phyloP scores from a whole-genome alignment of 2,113 vertebrate species.

The Sylvilagus bachmani region DNA sequence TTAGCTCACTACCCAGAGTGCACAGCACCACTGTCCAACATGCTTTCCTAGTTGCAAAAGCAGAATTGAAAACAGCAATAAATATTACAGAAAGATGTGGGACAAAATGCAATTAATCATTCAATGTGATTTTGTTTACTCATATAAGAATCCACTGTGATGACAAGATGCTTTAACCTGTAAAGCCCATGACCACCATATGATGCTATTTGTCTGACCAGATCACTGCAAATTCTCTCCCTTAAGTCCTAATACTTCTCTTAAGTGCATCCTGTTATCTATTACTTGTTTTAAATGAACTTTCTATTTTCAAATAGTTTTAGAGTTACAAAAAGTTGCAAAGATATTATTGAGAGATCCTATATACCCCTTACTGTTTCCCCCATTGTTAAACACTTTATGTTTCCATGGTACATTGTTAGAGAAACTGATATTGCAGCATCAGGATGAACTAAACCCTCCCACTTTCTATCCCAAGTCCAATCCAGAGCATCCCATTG shows the following conservation, averaged over 20 bases:
- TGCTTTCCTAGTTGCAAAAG: neutral
- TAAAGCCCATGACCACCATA: neutral
- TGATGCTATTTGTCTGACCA: neutral
- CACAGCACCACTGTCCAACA: neutral
- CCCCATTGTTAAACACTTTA: neutral
- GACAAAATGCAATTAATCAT: neutral
- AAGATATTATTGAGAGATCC: neutral
- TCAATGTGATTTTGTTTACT: neutral
- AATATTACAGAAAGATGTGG: neutral
- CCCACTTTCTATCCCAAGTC: neutral
- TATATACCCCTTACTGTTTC: neutral
- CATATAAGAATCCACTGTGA: neutral
- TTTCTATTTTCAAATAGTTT: conserved; percentile 12
- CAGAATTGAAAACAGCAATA: neutral
- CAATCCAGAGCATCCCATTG: no score
- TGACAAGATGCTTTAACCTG: neutral
- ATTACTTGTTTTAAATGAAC: neutral
- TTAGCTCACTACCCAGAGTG: neutral
- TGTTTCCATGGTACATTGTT: neutral
- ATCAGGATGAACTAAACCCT: neutral
- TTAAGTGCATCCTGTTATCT: neutral
- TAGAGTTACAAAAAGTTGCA: neutral
- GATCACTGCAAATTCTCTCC: neutral
- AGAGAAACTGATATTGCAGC: neutral
- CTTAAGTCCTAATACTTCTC: neutral